Conservation (phyloP, 2,888 invertebrate genomes). For the Sinodicranocentrus sp. region DNA sequence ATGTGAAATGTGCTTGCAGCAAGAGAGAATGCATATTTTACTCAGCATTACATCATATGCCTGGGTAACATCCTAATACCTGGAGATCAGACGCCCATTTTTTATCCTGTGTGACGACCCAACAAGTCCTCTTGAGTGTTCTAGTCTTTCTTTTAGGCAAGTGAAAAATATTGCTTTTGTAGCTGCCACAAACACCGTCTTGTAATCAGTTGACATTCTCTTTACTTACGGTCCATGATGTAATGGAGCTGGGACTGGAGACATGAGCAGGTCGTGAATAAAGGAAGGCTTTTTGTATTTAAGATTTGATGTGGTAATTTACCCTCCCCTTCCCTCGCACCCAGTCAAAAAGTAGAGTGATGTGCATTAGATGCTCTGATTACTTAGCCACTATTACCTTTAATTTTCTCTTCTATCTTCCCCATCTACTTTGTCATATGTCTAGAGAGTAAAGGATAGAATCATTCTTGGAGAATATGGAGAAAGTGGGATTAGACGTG, state of each 20-base stretch:
- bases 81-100: constrained; percentile 62
- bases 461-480: background rate
- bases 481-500: constrained; percentile 13
- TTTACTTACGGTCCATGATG: constrained; percentile 27
- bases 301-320: constrained; percentile 64
- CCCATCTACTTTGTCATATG: background rate
- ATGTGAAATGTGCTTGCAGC: no score
- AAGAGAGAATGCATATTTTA: background rate
- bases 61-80: constrained; percentile 49
- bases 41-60: constrained; percentile 10
- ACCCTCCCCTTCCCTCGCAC: constrained; percentile 34
- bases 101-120: constrained; percentile 56
- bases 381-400: constrained; percentile 32
- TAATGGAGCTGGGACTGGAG: constrained; percentile 63
- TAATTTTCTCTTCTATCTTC: constrained; percentile 25
- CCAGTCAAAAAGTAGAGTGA: background rate
- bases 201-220: constrained; percentile 62
- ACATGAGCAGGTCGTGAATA: background rate
- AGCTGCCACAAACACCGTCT: constrained; percentile 1
- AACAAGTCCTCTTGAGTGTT: constrained; percentile 53
- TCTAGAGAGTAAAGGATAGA: background rate
- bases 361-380: constrained; percentile 19
- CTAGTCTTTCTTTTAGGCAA: constrained; percentile 2
- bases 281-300: constrained; percentile 39
- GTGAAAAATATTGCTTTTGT: constrained; percentile 36